These are phyloP conservation scores for Huso huso DNA, from an alignment of 2,797 vertebrate genomes.

Conservation along the genomic window DNA sequence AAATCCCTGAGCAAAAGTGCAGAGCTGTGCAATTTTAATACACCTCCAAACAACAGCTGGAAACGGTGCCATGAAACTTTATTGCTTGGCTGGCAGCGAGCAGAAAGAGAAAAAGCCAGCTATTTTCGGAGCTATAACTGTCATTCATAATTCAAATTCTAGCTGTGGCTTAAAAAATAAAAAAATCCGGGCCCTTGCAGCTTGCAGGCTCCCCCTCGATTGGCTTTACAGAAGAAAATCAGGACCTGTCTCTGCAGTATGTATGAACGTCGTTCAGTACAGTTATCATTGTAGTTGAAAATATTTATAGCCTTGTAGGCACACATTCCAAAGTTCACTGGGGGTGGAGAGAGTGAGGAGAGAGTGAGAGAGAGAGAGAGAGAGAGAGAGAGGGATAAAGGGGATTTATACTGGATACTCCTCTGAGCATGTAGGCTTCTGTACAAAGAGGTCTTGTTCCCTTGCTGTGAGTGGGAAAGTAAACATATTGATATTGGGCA, in stretches of 20 bases:
- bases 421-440: no score
- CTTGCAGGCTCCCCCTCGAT: no score
- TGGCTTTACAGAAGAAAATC: no score
- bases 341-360: not conserved
- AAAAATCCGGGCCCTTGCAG: no score
- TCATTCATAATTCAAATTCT: slow-evolving; percentile 56
- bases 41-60: slow-evolving; percentile 26
- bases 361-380: not conserved
- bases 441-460: no score
- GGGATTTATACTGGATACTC: no score
- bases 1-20: slow-evolving; percentile 5
- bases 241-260: no score
- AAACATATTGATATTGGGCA: no score
- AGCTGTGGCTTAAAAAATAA: slow-evolving; percentile 26
- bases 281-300: no score
- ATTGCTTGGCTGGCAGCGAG: slow-evolving; percentile 44
- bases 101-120: slow-evolving; percentile 37
- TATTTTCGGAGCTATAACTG: slow-evolving; percentile 47
- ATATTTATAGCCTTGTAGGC: no score
- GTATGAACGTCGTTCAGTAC: no score
- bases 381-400: not conserved
- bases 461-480: not conserved
- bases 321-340: no score
- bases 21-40: slow-evolving; percentile 5
- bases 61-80: slow-evolving; percentile 55